Conservation (phyloP, 2,888 invertebrate genomes). For the Pseudolycoriella hygida region DNA sequence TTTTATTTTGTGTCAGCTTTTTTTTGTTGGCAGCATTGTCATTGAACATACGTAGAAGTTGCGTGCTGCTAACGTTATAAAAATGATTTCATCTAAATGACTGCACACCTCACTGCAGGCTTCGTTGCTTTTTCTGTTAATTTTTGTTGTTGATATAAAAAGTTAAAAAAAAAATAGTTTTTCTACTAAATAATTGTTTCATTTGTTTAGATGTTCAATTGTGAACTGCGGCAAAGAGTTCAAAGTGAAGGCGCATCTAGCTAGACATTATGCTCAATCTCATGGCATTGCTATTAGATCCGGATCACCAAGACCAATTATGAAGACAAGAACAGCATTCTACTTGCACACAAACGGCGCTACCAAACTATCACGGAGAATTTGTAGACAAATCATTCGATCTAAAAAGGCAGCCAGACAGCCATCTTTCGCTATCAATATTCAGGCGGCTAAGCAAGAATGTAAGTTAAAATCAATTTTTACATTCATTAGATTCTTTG, state of each 20-base stretch:
- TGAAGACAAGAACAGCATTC: slow-evolving; percentile 95
- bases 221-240: slow-evolving; percentile 90
- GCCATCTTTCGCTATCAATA: slow-evolving; percentile 62
- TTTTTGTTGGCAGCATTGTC: too few species aligned
- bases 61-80: too few species aligned
- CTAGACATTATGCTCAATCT: slow-evolving; percentile 82
- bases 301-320: slow-evolving; percentile 75
- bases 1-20: too few species aligned
- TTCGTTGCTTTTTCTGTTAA: neutral
- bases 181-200: neutral
- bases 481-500: too few species aligned
- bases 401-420: slow-evolving; percentile 78
- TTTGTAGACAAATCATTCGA: slow-evolving; percentile 66
- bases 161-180: neutral
- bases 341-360: slow-evolving; percentile 83
- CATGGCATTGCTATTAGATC: slow-evolving; percentile 56
- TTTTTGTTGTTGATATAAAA: too few species aligned
- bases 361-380: slow-evolving; percentile 72
- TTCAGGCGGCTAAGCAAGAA: slow-evolving; percentile 71
- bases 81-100: neutral
- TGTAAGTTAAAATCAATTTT: slow-evolving; percentile 36
- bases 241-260: slow-evolving; percentile 85
- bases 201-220: slow-evolving; percentile 66
- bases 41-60: too few species aligned
- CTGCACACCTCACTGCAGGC: neutral